A percentile compares a stretch with the other conserved stretches of the same genome.
These are phyloP conservation scores for Acanthopleura granulata DNA, from an alignment of 2,888 invertebrate genomes.

Conservation along the genomic window DNA sequence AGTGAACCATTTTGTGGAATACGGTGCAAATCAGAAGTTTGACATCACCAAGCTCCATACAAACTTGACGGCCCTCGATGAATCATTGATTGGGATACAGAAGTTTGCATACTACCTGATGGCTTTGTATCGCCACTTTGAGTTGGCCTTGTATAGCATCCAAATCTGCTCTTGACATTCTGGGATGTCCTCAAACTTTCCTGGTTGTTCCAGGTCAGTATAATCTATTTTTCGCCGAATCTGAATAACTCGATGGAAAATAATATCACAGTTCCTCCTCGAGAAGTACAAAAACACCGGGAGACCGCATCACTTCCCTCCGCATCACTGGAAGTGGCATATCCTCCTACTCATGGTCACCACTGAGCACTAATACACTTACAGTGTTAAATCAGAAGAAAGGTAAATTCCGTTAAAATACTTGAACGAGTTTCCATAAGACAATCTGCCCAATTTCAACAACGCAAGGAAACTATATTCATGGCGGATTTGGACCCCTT, in stretches of 20 bases:
- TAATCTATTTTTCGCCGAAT: neutral
- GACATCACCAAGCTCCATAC: neutral
- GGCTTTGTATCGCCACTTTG: conserved; percentile 64
- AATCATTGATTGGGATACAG: conserved; percentile 21
- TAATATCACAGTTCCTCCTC: conserved; percentile 19
- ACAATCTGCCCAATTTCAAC: no score
- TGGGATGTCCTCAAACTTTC: conserved; percentile 19
- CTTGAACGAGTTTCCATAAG: no score
- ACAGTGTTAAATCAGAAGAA: no score
- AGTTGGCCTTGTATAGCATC: conserved; percentile 61
- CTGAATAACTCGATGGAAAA: conserved; percentile 16
- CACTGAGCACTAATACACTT: no score
- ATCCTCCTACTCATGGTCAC: no score
- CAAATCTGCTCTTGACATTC: conserved; percentile 56
- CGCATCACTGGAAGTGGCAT: conserved; percentile 2
- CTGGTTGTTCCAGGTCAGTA: neutral
- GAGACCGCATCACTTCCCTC: conserved; percentile 19
- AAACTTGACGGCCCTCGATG: conserved; percentile 18
- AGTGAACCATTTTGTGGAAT: no score
- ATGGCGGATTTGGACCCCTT: neutral
- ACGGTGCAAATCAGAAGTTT: conserved; percentile 8
- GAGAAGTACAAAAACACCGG: conserved; percentile 22
- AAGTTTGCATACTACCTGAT: conserved; percentile 58
- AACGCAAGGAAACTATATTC: neutral
- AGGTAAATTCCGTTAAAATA: no score